phyloP scores from a whole-genome alignment of 1,140 invertebrate genomes.

The Meloidogyne hapla region DNA sequence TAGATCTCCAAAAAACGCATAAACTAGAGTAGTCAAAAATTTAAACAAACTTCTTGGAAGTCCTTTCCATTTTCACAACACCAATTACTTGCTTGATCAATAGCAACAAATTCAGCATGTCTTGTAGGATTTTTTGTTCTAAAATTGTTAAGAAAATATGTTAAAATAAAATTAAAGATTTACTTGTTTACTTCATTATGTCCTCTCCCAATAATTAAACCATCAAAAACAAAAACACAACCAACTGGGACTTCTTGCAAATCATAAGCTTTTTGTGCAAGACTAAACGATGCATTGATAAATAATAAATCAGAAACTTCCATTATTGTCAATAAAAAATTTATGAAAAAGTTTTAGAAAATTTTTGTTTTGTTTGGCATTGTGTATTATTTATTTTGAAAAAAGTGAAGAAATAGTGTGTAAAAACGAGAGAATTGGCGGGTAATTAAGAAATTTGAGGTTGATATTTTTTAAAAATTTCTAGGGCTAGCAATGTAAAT shows the following conservation, averaged over 20 bases:
- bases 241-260: constrained; percentile 93
- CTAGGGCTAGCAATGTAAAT: background rate
- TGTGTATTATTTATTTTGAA: too few relatives aligned
- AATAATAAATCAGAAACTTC: background rate
- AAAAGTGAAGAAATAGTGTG: too few relatives aligned
- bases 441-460: too few relatives aligned
- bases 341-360: too few relatives aligned
- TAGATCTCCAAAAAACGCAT: background rate
- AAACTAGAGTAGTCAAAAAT: constrained; percentile 15
- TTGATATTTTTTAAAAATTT: too few relatives aligned
- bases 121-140: constrained; percentile 85
- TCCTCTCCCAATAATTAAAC: constrained; percentile 65
- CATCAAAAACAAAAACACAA: constrained; percentile 81
- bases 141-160: too few relatives aligned
- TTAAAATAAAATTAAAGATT: constrained; percentile 71
- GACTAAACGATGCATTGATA: constrained; percentile 13
- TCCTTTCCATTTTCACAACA: constrained; percentile 64
- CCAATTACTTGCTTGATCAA: constrained; percentile 76
- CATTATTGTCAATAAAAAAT: too few relatives aligned
- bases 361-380: background rate
- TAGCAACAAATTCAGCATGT: constrained; percentile 92
- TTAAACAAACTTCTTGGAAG: constrained; percentile 33
- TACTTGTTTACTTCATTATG: constrained; percentile 65
- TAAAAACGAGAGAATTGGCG: too few relatives aligned
- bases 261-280: constrained; percentile 77